Conservation (phyloP, 1,140 invertebrate genomes). For the Pectinophora gossypiella region DNA sequence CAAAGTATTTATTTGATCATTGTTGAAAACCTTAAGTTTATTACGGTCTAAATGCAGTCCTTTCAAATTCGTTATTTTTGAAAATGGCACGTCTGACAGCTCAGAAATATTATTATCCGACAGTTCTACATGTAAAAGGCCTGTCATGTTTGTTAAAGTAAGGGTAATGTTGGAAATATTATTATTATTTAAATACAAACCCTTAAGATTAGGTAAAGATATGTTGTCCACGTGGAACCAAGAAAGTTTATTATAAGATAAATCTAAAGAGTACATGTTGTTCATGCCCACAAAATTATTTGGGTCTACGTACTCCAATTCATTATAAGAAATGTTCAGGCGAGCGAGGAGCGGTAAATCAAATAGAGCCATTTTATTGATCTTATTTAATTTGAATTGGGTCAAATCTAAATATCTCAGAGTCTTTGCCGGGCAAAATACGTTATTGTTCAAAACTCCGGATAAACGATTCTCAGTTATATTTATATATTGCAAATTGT, state of each 20-base stretch:
- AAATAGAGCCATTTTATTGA: constrained; percentile 40
- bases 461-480: constrained; percentile 35
- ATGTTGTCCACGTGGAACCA: constrained; percentile 27
- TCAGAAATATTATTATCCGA: constrained; percentile 40
- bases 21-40: constrained; percentile 42
- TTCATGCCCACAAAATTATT: constrained; percentile 41
- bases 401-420: constrained; percentile 49
- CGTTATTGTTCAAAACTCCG: constrained; percentile 31
- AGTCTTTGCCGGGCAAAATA: constrained; percentile 42
- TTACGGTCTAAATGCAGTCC: constrained; percentile 39
- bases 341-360: constrained; percentile 40
- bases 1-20: constrained; percentile 34
- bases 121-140: constrained; percentile 40
- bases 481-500: constrained; percentile 49
- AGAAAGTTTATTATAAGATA: constrained; percentile 42
- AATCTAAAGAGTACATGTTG: constrained; percentile 51
- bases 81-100: constrained; percentile 16
- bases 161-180: constrained; percentile 30
- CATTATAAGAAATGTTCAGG: constrained; percentile 52
- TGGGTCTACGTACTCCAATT: constrained; percentile 32
- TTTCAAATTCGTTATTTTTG: constrained; percentile 28
- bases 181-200: constrained; percentile 49
- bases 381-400: constrained; percentile 38
- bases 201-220: constrained; percentile 29
- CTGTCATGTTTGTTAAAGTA: constrained; percentile 19